Conservation (phyloP, 1,140 invertebrate genomes). For the Coboldia fuscipes region DNA sequence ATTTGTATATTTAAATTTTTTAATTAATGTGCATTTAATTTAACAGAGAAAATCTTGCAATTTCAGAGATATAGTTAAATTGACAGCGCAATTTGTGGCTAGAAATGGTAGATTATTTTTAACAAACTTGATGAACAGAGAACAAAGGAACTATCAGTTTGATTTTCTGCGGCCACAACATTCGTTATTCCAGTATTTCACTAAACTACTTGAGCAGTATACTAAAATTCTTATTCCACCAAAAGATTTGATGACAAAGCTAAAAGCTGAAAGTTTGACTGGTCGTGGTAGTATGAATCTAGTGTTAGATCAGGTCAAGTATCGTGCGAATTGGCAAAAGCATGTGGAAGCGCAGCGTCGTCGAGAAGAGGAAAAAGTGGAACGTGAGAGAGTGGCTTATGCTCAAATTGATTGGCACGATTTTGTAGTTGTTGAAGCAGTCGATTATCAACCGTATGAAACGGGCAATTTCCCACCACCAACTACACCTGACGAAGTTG, state of each 20-base stretch:
- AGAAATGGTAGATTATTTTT: constrained; percentile 95
- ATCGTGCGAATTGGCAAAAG: constrained; percentile 88
- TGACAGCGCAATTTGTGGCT: constrained; percentile 98
- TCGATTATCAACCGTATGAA: constrained; percentile 95
- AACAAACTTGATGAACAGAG: constrained; percentile 94
- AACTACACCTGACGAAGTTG: constrained; percentile 91
- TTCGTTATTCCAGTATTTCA: constrained; percentile 97
- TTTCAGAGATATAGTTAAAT: constrained; percentile 81
- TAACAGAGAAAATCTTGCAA: no score
- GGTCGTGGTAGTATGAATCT: constrained; percentile 32
- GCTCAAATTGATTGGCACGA: constrained; percentile 99
- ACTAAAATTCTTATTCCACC: constrained; percentile 89
- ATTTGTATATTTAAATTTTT: constrained; percentile 49
- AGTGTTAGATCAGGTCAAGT: constrained; percentile 79
- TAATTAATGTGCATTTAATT: no score
- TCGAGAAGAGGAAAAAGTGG: constrained; percentile 84
- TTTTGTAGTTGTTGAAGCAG: constrained; percentile 98
- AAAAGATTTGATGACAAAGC: constrained; percentile 64
- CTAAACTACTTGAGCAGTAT: constrained; percentile 93
- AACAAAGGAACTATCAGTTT: constrained; percentile 97
- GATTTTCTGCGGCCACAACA: constrained; percentile 97
- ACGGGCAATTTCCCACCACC: constrained; percentile 89
- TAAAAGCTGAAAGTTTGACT: constrained; percentile 51
- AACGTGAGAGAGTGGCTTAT: constrained; percentile 89
- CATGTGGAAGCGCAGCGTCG: constrained; percentile 82